Conservation (phyloP, 1,140 invertebrate species). For the Microplitis demolitor region DNA sequence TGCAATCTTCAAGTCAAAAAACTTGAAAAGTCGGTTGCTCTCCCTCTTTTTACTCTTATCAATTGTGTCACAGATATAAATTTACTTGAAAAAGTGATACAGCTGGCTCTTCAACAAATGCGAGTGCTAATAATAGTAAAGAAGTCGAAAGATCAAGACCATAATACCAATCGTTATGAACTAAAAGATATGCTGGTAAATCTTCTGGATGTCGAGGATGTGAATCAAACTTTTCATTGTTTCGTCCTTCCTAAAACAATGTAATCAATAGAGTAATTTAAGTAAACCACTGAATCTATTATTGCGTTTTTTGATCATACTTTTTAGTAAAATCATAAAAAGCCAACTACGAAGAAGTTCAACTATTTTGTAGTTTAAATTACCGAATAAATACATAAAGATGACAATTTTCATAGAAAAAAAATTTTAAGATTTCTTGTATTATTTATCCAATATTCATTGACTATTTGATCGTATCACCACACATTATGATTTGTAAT, state of each 20-base stretch:
- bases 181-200: constrained; percentile 84
- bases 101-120: constrained; percentile 82
- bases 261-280: not conserved
- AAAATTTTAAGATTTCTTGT: no score
- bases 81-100: constrained; percentile 72
- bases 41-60: not conserved
- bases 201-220: constrained; percentile 83
- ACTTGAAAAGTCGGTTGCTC: not conserved
- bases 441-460: no score
- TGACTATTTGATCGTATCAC: no score
- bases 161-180: constrained; percentile 90
- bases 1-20: no score
- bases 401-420: no score
- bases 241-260: constrained; percentile 78
- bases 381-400: no score
- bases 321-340: no score
- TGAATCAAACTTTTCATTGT: constrained; percentile 92
- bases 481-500: no score
- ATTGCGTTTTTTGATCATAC: not conserved
- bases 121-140: constrained; percentile 77
- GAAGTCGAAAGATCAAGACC: constrained; percentile 81
- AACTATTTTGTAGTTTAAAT: no score
- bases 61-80: constrained; percentile 11
- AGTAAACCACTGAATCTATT: not conserved
- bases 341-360: no score